These are phyloP conservation scores for Epicampocera succincta DNA, from an alignment of 2,888 invertebrate species.

Conservation along the genomic window DNA sequence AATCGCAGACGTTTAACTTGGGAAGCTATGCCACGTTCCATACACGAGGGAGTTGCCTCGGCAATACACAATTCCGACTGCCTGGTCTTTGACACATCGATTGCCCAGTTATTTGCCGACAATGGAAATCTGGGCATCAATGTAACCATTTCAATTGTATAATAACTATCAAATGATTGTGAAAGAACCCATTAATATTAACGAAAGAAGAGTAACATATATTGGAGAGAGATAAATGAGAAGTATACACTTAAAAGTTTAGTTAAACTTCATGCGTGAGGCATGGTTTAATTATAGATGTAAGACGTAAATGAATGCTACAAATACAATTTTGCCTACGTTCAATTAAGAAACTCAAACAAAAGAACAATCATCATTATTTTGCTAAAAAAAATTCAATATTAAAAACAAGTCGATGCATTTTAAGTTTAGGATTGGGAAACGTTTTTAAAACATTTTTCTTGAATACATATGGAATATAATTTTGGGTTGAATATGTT, in stretches of 20 bases:
- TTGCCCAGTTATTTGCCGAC: slow-evolving; percentile 99
- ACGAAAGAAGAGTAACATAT: slow-evolving; percentile 7
- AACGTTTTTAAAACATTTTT: slow-evolving; percentile 34
- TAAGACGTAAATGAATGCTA: not conserved
- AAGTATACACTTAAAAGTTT: slow-evolving; percentile 21
- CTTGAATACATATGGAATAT: not conserved
- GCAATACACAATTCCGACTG: slow-evolving; percentile 99
- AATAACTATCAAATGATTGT: slow-evolving; percentile 72
- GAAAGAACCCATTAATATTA: slow-evolving; percentile 37
- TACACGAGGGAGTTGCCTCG: slow-evolving; percentile 98
- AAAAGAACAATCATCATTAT: slow-evolving; percentile 19
- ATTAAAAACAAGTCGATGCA: not conserved
- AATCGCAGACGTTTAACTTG: slow-evolving; percentile 96
- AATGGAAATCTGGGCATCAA: slow-evolving; percentile 99
- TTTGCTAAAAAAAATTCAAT: not conserved
- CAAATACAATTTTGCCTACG: slow-evolving; percentile 15
- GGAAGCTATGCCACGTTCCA: slow-evolving; percentile 99
- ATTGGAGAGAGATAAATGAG: slow-evolving; percentile 34
- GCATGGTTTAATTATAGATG: slow-evolving; percentile 18
- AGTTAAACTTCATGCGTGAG: slow-evolving; percentile 18
- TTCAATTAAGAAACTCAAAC: slow-evolving; percentile 13
- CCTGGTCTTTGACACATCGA: slow-evolving; percentile 98
- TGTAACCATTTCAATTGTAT: slow-evolving; percentile 98
- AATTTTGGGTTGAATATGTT: not conserved
- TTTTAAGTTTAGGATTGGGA: slow-evolving; percentile 1